Evolutionary conservation across 2,888 invertebrate species (phyloP), one percentile per base, ranked within the genome.

Genomic region (Habroteleia sp.): DNA sequence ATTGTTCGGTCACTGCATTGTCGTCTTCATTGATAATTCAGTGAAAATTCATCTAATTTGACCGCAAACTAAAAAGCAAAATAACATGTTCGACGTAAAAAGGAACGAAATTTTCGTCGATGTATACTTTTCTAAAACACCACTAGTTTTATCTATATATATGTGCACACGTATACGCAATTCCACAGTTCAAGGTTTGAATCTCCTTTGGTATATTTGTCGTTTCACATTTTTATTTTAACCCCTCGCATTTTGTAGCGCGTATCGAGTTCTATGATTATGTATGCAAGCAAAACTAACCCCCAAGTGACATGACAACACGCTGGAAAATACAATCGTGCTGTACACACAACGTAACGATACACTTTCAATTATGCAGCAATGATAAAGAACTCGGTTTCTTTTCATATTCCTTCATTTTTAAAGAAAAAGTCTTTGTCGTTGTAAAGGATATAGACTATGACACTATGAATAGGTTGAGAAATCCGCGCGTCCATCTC

Each of bases 301-400:
- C n/a, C n/a, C n/a, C n/a, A n/a, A n/a, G 42, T 33, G 41, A 42
- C 50, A 52, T 42, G 48, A 63, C 13, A 63, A 63, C 50, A 63
- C 50, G 42, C 33, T 50, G 25, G 63, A 50, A 42, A 63, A 63
- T 37, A 62, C 29, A 10, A 16, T n/a, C n/a, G 4, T 8, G 62
- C 48, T 20, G 31, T 50, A 23, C 20, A 44, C 20, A 65, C 54
- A 65, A 42, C 54, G 42, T 65, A 50, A 63, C 63, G 63, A 63
- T 41, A 42, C 42, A 52, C 52, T 42, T 33, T 65, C 35, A 65
- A 65, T 65, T 52, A 65, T 65, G 48, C 48, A 60, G 13, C 10
- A 27, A 41, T 27, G 5, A 27, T 52, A 39, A 37, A 17, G n/a
- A n/a, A n/a, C n/a, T n/a, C n/a, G n/a, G n/a, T n/a, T n/a, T n/a